Percentiles rank a stretch among this genome's conserved stretches.
Conservation (phyloP, 2,797 vertebrate genomes). For the Melanogrammus aeglefinus region DNA sequence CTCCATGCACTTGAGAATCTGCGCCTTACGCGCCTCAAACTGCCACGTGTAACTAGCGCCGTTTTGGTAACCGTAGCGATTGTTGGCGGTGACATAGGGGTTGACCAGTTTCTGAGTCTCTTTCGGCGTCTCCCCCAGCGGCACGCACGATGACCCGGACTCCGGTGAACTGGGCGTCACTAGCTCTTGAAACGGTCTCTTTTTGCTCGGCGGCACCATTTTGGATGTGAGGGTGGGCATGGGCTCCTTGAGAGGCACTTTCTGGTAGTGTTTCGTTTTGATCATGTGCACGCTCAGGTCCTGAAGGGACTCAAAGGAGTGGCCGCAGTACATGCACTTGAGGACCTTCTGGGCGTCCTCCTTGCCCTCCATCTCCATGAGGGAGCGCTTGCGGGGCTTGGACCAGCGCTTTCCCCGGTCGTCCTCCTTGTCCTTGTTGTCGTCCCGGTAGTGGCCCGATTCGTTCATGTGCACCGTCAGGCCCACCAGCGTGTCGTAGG, state of each 20-base stretch:
- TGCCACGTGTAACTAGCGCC: conserved; percentile 99
- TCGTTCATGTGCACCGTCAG: conserved; percentile 99
- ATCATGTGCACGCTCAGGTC: conserved; percentile 99
- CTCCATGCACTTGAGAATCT: conserved; percentile 99
- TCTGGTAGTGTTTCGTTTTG: conserved; percentile 99
- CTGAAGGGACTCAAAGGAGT: conserved; percentile 97
- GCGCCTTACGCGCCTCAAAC: conserved; percentile 96
- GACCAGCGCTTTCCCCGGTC: conserved; percentile 93
- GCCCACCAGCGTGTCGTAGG: conserved; percentile 95
- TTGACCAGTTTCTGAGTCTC: conserved; percentile 87
- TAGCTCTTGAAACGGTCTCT: conserved; percentile 90
- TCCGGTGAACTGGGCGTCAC: conserved; percentile 91
- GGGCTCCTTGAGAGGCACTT: conserved; percentile 99
- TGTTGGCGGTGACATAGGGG: conserved; percentile 96
- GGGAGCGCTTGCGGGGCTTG: conserved; percentile 92
- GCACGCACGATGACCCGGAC: conserved; percentile 74
- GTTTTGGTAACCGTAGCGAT: conserved; percentile 98
- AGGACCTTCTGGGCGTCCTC: conserved; percentile 98
- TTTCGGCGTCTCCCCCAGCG: conserved; percentile 82
- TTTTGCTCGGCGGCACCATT: conserved; percentile 93
- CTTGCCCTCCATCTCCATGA: conserved; percentile 98
- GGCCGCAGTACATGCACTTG: conserved; percentile 99
- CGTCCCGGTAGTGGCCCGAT: conserved; percentile 95
- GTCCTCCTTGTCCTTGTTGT: conserved; percentile 92
- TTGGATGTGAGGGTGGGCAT: conserved; percentile 92